A percentile compares a stretch with the other conserved stretches of the same genome.
Evolutionary conservation across 92 coral and sea anemone genomes (phyloP).

Genomic region (Scolanthus callimorphus): DNA sequence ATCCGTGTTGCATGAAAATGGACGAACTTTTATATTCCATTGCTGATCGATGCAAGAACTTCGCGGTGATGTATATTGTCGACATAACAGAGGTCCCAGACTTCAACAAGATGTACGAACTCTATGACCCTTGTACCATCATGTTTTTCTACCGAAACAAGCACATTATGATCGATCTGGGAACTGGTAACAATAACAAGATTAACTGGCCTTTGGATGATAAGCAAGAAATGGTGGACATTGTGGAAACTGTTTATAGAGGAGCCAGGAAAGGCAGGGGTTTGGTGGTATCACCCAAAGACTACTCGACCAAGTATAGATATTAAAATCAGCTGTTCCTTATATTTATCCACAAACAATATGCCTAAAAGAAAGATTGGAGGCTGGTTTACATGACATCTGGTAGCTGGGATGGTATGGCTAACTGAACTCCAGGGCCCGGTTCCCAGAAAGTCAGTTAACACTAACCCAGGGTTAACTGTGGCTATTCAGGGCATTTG

Average conservation of each 20-base stretch:
- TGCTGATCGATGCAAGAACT: conserved; percentile 92
- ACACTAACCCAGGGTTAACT: no score
- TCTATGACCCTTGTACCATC: conserved; percentile 94
- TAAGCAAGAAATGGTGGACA: conserved; percentile 97
- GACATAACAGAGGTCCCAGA: conserved; percentile 89
- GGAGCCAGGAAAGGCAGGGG: conserved; percentile 99
- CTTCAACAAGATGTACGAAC: conserved; percentile 98
- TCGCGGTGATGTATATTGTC: conserved; percentile 84
- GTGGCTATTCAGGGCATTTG: no score
- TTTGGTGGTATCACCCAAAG: conserved; percentile 97
- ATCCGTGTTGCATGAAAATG: conserved; percentile 99
- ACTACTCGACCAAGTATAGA: conserved; percentile 94
- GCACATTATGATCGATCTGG: conserved; percentile 98
- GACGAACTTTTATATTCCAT: conserved; percentile 94
- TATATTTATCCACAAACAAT: no score
- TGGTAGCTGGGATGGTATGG: no score
- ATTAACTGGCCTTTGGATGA: conserved; percentile 98
- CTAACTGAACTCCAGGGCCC: no score
- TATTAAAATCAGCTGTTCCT: no score
- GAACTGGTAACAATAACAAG: conserved; percentile 98
- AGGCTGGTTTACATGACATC: no score
- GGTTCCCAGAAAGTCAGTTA: no score
- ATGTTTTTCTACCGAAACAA: conserved; percentile 99
- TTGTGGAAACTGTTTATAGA: conserved; percentile 93
- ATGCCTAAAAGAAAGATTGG: no score